A percentile compares a stretch with the other conserved stretches of the same genome.
Conservation (phyloP, 2,888 invertebrate species). For the Physocephala rufipes region DNA sequence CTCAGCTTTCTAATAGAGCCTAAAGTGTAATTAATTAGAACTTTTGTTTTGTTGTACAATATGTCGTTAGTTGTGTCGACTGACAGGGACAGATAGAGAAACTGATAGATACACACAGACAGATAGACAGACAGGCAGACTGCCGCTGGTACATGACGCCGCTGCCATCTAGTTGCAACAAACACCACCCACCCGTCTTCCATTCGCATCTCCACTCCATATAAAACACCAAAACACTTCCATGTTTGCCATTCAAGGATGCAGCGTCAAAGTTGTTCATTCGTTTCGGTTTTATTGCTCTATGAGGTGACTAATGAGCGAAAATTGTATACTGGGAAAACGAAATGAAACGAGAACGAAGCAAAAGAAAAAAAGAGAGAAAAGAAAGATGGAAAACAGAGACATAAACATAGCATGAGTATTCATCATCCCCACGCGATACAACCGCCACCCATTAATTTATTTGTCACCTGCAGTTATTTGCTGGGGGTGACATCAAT, state of each 20-base stretch:
- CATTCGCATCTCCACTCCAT: background rate
- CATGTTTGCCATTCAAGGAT: conserved; percentile 19
- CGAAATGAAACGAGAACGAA: background rate
- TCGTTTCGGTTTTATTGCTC: conserved; percentile 32
- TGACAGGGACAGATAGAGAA: background rate
- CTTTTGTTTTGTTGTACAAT: conserved; percentile 36
- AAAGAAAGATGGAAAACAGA: background rate
- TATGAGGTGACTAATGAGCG: conserved; percentile 38
- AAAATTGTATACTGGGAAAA: conserved; percentile 13
- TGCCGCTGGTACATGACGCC: background rate
- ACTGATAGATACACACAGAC: too few relatives aligned
- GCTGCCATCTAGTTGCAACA: background rate
- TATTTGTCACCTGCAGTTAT: conserved; percentile 6
- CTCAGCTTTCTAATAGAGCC: background rate
- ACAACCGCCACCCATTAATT: conserved; percentile 10
- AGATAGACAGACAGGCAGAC: too few relatives aligned
- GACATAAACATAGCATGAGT: too few relatives aligned
- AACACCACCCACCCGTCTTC: too few relatives aligned
- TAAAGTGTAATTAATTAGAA: conserved; percentile 36
- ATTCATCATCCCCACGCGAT: background rate
- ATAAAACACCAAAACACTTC: too few relatives aligned
- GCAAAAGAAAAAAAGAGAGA: background rate
- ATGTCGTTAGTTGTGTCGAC: conserved; percentile 22
- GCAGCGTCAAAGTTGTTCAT: conserved; percentile 19
- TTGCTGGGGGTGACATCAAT: background rate